phyloP scores from a whole-genome alignment of 2,888 invertebrate genomes.

The Melangyna quadrimaculata region DNA sequence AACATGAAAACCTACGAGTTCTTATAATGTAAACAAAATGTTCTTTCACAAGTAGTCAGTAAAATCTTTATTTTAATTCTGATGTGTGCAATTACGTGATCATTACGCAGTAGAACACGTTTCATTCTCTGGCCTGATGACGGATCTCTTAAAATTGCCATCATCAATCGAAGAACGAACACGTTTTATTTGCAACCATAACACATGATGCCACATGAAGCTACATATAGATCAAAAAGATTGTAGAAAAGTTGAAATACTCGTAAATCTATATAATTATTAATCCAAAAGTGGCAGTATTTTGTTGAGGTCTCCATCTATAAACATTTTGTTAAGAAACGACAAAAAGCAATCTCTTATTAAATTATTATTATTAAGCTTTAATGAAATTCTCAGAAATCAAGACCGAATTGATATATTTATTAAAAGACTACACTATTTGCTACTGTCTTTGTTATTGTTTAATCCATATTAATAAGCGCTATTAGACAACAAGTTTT shows the following conservation, averaged over 20 bases:
- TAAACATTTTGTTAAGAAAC: background rate
- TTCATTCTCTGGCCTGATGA: background rate
- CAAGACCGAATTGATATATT: background rate
- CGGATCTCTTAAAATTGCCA: background rate
- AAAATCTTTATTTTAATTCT: conserved; percentile 30
- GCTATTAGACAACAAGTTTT: background rate
- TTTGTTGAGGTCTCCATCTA: too few relatives aligned
- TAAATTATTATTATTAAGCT: background rate
- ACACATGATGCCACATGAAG: background rate
- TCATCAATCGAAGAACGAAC: conserved; percentile 15
- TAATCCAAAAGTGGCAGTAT: background rate
- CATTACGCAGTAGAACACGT: conserved; percentile 48
- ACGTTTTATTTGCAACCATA: conserved; percentile 7
- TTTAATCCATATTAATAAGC: background rate
- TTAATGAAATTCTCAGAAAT: background rate
- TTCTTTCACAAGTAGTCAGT: background rate
- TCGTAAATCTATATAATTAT: background rate
- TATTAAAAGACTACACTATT: background rate
- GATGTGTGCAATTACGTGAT: background rate
- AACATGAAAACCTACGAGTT: conserved; percentile 4
- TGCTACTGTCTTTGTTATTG: background rate
- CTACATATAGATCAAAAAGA: background rate
- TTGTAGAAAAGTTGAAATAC: background rate
- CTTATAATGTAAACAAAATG: background rate
- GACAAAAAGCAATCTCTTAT: background rate